Conservation (phyloP, 2,113 vertebrate species). For the Oceanites oceanicus region DNA sequence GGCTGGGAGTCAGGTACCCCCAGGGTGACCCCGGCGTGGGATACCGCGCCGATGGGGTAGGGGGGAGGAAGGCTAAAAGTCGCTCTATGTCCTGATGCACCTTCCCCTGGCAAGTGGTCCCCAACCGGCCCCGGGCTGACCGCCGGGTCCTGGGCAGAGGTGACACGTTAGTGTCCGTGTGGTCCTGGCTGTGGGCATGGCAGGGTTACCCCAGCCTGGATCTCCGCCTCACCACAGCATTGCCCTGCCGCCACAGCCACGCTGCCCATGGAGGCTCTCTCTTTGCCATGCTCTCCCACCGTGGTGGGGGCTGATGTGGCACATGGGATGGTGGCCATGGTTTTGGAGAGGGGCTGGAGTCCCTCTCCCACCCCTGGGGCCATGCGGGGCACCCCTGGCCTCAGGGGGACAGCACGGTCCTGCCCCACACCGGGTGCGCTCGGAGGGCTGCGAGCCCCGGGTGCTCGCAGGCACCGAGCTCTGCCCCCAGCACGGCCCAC, state of each 20-base stretch:
- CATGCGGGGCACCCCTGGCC: not conserved
- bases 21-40: constrained; percentile 49
- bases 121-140: not conserved
- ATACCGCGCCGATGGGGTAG: not conserved
- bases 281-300: accelerated
- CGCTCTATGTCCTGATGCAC: not conserved
- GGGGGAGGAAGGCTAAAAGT: not conserved
- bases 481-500: accelerated
- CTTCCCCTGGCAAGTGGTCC: not conserved
- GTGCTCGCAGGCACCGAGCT: not conserved
- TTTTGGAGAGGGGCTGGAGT: not conserved
- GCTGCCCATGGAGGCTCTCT: not conserved
- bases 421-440: not conserved
- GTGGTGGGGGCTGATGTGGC: not conserved
- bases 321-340: not conserved
- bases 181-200: not conserved
- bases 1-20: constrained; percentile 63
- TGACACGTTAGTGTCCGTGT: accelerated
- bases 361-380: not conserved
- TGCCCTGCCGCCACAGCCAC: accelerated
- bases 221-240: accelerated
- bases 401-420: accelerated
- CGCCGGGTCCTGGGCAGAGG: not conserved
- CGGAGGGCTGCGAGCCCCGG: not conserved
- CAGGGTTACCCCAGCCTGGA: not conserved